A percentile compares a stretch with the other conserved stretches of the same genome.
phyloP scores from a whole-genome alignment of 2,797 vertebrate genomes.

The Chromobotia macracanthus region DNA sequence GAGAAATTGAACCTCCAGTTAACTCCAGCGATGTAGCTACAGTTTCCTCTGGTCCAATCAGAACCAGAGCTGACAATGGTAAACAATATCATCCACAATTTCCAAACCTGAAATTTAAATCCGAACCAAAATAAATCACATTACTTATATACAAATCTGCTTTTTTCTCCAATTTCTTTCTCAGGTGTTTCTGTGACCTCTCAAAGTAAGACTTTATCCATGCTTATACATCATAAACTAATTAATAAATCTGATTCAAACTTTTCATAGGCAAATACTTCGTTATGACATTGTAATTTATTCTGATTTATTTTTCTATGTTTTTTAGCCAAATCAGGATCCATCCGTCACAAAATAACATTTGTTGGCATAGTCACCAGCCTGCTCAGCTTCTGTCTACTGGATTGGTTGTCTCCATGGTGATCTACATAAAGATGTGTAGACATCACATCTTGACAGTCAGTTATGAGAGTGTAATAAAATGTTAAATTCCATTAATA shows the following conservation, averaged over 20 bases:
- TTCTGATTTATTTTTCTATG: not conserved
- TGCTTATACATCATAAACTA: not conserved
- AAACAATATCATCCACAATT: not conserved
- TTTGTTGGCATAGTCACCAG: conserved; percentile 11
- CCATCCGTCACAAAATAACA: conserved; percentile 6
- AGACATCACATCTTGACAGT: not conserved
- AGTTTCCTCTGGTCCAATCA: conserved; percentile 67
- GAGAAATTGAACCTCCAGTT: conserved; percentile 35
- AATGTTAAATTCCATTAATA: not conserved
- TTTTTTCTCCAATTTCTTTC: not conserved
- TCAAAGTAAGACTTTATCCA: conserved; percentile 4
- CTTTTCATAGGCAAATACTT: not conserved
- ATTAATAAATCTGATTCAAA: not conserved
- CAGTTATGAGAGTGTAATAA: not conserved
- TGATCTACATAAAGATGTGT: conserved; percentile 3
- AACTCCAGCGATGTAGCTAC: conserved; percentile 49
- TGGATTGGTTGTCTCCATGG: conserved; percentile 33
- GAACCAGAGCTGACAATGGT: conserved; percentile 53
- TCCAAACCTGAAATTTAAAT: not conserved
- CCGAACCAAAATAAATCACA: not conserved
- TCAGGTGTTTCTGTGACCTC: not conserved
- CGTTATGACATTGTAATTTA: not conserved
- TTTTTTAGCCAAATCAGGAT: conserved; percentile 1
- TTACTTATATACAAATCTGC: not conserved
- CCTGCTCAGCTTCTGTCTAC: conserved; percentile 22